A percentile compares a stretch with the other conserved stretches of the same genome.
These are phyloP conservation scores for Holcopasites calliopsidis DNA, from an alignment of 1,140 invertebrate species.

Conservation along the genomic window DNA sequence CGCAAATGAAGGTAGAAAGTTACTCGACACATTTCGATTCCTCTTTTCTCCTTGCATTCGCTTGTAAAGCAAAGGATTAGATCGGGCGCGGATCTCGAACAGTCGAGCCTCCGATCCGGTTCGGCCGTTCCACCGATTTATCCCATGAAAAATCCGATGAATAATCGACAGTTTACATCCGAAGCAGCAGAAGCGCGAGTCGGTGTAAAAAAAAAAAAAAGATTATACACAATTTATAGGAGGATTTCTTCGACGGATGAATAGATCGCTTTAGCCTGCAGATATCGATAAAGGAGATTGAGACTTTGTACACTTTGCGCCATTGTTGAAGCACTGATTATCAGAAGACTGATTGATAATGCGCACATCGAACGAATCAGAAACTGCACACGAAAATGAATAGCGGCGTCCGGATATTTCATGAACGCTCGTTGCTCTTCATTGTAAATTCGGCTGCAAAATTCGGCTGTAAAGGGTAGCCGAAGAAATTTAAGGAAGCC, in stretches of 20 bases:
- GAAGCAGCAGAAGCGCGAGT: conserved; percentile 16
- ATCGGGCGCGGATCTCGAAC: neutral
- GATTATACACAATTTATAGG: conserved; percentile 41
- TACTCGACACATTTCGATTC: neutral
- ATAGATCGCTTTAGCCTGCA: neutral
- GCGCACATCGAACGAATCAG: conserved; percentile 6
- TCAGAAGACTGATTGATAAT: conserved; percentile 23
- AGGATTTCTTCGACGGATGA: conserved; percentile 29
- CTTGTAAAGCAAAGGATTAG: neutral
- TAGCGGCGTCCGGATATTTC: neutral
- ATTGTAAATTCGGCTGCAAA: conserved; percentile 3
- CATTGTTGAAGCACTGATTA: conserved; percentile 40
- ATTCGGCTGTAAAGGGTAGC: conserved; percentile 36
- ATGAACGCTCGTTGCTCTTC: neutral
- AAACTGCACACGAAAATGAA: conserved; percentile 2
- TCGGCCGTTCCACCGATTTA: neutral
- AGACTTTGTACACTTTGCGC: conserved; percentile 26
- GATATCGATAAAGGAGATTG: conserved; percentile 34
- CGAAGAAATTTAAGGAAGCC: conserved; percentile 30
- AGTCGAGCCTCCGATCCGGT: too few relatives aligned
- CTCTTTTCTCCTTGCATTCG: neutral
- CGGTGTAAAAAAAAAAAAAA: conserved; percentile 37
- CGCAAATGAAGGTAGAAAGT: neutral
- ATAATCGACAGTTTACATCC: conserved; percentile 48
- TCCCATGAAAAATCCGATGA: conserved; percentile 36